Evolutionary conservation across 2,888 invertebrate genomes (phyloP), one percentile per base, ranked within the genome.

Genomic region (Aleiodes testaceus): DNA sequence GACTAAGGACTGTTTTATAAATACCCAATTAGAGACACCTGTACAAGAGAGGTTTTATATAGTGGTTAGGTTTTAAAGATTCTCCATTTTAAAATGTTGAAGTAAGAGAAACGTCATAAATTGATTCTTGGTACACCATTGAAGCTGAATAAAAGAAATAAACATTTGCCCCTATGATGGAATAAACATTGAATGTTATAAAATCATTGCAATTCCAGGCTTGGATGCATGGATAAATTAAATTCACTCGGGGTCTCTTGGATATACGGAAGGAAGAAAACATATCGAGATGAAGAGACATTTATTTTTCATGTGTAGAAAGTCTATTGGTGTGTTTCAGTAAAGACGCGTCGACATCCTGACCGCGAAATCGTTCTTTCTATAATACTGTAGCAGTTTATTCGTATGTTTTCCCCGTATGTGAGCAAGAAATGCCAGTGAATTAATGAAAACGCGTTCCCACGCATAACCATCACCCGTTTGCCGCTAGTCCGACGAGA

Each of bases 11-110:
- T 78, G 79, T 79, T 45, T 82, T 86, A 85, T 85, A 85, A 84
- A 85, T 85, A 83, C 84, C 82, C 86, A 85, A 86, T 86, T 85
- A 86, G 82, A 84, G 82, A 85, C 86, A 85, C 85, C 85, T 85
- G 86, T 84, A 79, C 76, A 78, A 30, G 72, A 65, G 70, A 63
- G 26, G 26, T 68, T 64, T 68, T 69, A 66, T 68, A 69, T 65
- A 53, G 63, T 66, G 50, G 52, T 49, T 66, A 52, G n/a, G 7
- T 44, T 66, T 64, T 44, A n/a, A 30, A 66, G 73, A 75, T 72
- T 61, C 74, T 69, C 61, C 50, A 69, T 69, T 50, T 61, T 36
- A 36, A 36, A 59, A 59, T 36, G 16, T n/a, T n/a, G 30, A 55
- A 52, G 20, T 26, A 67, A 20, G 55, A 44, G 47, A 67, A 67